Evolutionary conservation across 2,797 vertebrate genomes (phyloP), one percentile per base, ranked within the genome.

Genomic region (Chelmon rostratus): DNA sequence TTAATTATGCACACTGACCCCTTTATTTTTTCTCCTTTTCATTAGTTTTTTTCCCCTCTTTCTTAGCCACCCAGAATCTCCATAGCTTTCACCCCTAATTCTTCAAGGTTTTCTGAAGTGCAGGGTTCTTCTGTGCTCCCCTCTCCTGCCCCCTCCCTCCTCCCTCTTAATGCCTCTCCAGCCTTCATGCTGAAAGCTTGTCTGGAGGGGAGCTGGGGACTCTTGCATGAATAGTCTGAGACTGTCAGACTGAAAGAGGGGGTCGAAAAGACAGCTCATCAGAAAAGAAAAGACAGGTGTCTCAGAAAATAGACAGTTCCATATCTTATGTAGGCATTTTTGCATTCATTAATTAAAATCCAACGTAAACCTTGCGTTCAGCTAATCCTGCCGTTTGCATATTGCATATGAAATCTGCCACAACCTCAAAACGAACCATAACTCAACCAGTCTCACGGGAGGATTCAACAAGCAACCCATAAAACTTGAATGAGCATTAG

Each of bases 81-180:
- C 65, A 82, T 67, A 88, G 88, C 89, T 88, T 92, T 91, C 86
- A 90, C 84, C 56, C 81, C 67, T 78, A 72, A 92, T 93, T 93
- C 92, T 91, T 91, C 80, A 85, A 88, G 90, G 85, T 86, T 90
- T 88, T 86, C 89, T 92, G 86, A 92, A 93, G 91, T 85, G 84
- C 89, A 87, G 42, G 6, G 84, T 38, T 79, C 76, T 68, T 90
- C 81, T 79, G 72, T 71, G 78, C 80, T 67, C 63, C 81, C 73
- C 80, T 47, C 78, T 25, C 53, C 50, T 67, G 21, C 82, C 71
- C 86, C 56, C 23, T 4, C 83, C 89, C 84, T 70, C 86, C 82
- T 74, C 85, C 88, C 87, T 83, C 79, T 85, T 78, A 73, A 89
- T 83, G 84, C 90, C 91, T 85, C 91, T 92, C 84, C 73, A 90